Evolutionary conservation across 2,797 vertebrate species (phyloP), one percentile per base, ranked within the genome.

Genomic region (Chelon auratus): DNA sequence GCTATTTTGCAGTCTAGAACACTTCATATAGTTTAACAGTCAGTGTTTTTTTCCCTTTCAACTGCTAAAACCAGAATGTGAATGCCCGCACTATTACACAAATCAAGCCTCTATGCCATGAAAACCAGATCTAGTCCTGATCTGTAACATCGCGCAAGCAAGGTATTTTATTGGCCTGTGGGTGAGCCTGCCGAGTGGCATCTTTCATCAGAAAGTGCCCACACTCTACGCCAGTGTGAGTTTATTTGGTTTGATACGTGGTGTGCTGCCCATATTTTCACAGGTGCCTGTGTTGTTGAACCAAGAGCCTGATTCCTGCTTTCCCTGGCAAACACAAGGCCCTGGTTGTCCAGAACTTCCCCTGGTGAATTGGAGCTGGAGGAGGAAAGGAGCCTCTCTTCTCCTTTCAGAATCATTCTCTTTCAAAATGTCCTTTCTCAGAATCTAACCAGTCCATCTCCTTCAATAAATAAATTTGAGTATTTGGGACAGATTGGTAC

Each of bases 191-290:
- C 59, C 62, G 89, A 93, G 89, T 91, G 91, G 88, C 85, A 89
- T 92, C 92, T 93, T 90, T 94, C 93, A 93, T 90, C 91, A 72
- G 78, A 61, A 80, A 73, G 43, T 78, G 87, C 78, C 89, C 82
- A 76, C 67, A 75, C 87, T 81, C 77, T 15, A 81, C 56, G 72
- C 88, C 77, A 75, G 71, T 80, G 76, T 84, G 81, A 81, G 86
- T 93, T 94, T 93, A 93, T 94, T 93, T 92, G 91, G 78, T 89
- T 92, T 92, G 90, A 94, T 93, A 92, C 79, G 80, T 85, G 88
- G 82, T 90, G 89, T 61, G 83, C 84, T 87, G 87, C 88, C 85
- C 64, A 56, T 95, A 90, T 94, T 94, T 95, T 93, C 89, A 93
- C 93, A 95, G 93, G 93, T 94, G 93, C 83, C 68, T 72, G 64